These are phyloP conservation scores for Saccostrea echinata DNA, from an alignment of 1,140 invertebrate genomes.

Conservation along the genomic window DNA sequence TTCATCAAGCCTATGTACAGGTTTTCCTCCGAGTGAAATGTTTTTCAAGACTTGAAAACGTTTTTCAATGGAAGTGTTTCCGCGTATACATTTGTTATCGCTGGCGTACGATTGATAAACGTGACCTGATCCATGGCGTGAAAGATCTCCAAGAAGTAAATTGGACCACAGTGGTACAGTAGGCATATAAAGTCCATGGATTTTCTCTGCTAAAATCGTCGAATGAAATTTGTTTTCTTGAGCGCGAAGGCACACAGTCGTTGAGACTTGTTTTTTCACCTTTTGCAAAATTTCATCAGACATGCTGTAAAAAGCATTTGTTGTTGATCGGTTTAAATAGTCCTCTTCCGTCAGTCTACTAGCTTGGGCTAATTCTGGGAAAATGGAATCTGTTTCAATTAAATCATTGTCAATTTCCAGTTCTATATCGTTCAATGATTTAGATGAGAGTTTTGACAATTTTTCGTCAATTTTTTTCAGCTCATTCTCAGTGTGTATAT, in stretches of 20 bases:
- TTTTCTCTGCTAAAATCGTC: background rate
- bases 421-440: background rate
- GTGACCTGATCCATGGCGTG: background rate
- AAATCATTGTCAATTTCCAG: background rate
- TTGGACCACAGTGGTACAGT: slow-evolving; percentile 37
- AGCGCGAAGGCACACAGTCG: background rate
- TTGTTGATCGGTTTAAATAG: background rate
- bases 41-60: slow-evolving; percentile 40
- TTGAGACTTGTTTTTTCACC: too few species aligned
- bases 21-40: background rate
- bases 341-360: slow-evolving; percentile 36
- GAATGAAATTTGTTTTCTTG: background rate
- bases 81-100: background rate
- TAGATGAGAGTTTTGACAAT: background rate
- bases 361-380: background rate
- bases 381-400: background rate
- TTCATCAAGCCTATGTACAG: slow-evolving; percentile 32
- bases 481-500: background rate
- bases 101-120: background rate
- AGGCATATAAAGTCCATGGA: slow-evolving; percentile 28
- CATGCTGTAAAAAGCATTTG: slow-evolving; percentile 1
- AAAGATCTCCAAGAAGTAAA: slow-evolving; percentile 17
- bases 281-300: background rate
- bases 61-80: slow-evolving; percentile 37
- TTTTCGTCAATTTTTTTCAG: background rate